phyloP scores from a whole-genome alignment of 2,888 invertebrate genomes.

The Drosophila lacicola region DNA sequence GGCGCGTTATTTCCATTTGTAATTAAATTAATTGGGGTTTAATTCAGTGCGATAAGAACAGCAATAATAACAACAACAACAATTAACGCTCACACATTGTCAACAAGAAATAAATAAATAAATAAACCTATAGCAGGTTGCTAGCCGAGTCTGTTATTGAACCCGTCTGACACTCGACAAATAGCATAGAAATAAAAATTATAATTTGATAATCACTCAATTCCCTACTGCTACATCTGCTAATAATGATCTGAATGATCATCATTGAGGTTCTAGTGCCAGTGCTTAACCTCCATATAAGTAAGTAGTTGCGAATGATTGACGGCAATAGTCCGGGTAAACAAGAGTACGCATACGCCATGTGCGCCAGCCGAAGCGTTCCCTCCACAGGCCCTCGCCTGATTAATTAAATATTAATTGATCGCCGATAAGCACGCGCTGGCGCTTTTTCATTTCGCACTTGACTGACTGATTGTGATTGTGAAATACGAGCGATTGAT shows the following conservation, averaged over 20 bases:
- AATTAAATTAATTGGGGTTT: slow-evolving; percentile 85
- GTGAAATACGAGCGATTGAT: slow-evolving; percentile 31
- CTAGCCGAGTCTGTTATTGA: slow-evolving; percentile 66
- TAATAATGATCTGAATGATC: slow-evolving; percentile 6
- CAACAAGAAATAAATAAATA: slow-evolving; percentile 60
- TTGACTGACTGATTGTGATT: slow-evolving; percentile 39
- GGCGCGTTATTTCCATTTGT: slow-evolving; percentile 83
- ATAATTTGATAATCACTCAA: slow-evolving; percentile 73
- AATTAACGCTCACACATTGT: slow-evolving; percentile 58
- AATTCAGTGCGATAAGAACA: slow-evolving; percentile 78
- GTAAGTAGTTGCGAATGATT: slow-evolving; percentile 10
- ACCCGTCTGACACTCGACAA: slow-evolving; percentile 78
- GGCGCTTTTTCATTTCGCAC: slow-evolving; percentile 51
- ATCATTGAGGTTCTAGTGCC: slow-evolving; percentile 16
- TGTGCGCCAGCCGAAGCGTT: slow-evolving; percentile 35
- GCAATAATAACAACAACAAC: slow-evolving; percentile 9
- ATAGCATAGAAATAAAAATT: slow-evolving; percentile 74
- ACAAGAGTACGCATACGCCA: slow-evolving; percentile 63
- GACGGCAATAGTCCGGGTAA: slow-evolving; percentile 32
- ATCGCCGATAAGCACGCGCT: slow-evolving; percentile 71
- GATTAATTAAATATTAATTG: slow-evolving; percentile 83
- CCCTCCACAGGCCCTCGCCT: slow-evolving; percentile 39
- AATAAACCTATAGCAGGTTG: slow-evolving; percentile 26
- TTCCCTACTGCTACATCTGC: slow-evolving; percentile 13
- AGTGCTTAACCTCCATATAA: slow-evolving; percentile 54